Percentiles rank a stretch among this genome's conserved stretches.
phyloP scores from a whole-genome alignment of 2,113 vertebrate species.

The Brachypodius melanocephalos region DNA sequence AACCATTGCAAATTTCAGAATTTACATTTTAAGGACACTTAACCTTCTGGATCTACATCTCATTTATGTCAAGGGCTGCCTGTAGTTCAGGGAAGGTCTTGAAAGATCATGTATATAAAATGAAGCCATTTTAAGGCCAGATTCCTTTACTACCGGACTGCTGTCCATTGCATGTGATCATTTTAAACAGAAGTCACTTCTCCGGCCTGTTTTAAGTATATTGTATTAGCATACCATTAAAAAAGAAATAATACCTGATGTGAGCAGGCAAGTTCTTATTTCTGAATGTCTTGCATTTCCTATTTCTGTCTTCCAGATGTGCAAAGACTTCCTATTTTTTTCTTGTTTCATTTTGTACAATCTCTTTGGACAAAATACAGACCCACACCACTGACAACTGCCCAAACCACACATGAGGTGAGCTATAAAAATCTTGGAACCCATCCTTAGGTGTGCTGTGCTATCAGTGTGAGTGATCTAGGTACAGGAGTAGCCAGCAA shows the following conservation, averaged over 20 bases:
- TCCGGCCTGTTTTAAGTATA: not conserved
- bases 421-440: not conserved
- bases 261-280: not conserved
- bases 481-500: not conserved
- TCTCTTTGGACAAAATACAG: not conserved
- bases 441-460: not conserved
- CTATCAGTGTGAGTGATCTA: not conserved
- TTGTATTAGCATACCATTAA: not conserved
- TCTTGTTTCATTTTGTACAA: not conserved
- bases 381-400: not conserved
- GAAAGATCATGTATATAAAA: not conserved
- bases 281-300: not conserved
- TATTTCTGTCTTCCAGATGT: not conserved
- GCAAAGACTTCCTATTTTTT: not conserved
- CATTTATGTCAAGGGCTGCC: not conserved
- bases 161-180: not conserved
- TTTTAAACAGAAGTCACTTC: not conserved
- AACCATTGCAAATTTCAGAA: not conserved
- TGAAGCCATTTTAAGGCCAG: not conserved
- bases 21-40: not conserved
- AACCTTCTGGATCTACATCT: not conserved
- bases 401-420: not conserved
- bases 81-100: not conserved
- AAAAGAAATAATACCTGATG: not conserved
- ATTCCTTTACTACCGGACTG: not conserved